Base-by-base conservation (phyloP, 2,113 vertebrate genomes). In the Megaleporinus macrocephalus region DNA sequence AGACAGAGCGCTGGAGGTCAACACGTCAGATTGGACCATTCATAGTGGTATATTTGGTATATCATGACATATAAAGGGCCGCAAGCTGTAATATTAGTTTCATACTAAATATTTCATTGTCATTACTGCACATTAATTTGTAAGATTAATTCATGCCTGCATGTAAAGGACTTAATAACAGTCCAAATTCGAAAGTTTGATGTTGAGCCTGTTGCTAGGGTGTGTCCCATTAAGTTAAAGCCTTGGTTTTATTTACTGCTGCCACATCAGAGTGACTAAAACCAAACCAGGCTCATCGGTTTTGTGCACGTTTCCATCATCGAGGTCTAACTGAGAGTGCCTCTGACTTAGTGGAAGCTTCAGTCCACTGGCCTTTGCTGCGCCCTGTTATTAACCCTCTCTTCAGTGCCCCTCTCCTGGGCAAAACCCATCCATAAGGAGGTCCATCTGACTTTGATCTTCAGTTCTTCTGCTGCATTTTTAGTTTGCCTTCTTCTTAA, bases 341-440 rank as follows among this genome's bases (percentile, higher is more conserved):
- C 24, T 76, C 29, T 10, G 33, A 33, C 66, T 44, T 27, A 51
- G 80, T 63, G 55, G 73, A 76, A 71, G 49, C 78, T 75, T 76
- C 82, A 74, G 57, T 74, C 62, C 44, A 49, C 69, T 78, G 78
- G 74, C 55, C 70, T 63, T 7, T 61, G 70, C 66, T 24, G 16
- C 73, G 51, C 76, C 78, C 69, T 77, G 36, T 86, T 80, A 86
- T 86, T 84, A 78, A 81, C 78, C 74, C 78, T 53, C 53, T 83
- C 73, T 44, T 63, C 30, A 74, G 78, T 36, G 36, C 36, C 73
- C 74, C 57, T 78, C 62, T 22, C 57, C 71, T 49, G 53, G 53
- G 41, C 80, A 76, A 27, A 82, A 69, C 33, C 41, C 24, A 15
- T 81, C 53, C 20, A 29, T 61, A 63, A 57, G 53, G 83, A 78